Percentiles rank a stretch among this genome's conserved stretches.
These are phyloP conservation scores for Amblyjoppa fuscipennis DNA, from an alignment of 2,888 invertebrate genomes.

Conservation along the genomic window DNA sequence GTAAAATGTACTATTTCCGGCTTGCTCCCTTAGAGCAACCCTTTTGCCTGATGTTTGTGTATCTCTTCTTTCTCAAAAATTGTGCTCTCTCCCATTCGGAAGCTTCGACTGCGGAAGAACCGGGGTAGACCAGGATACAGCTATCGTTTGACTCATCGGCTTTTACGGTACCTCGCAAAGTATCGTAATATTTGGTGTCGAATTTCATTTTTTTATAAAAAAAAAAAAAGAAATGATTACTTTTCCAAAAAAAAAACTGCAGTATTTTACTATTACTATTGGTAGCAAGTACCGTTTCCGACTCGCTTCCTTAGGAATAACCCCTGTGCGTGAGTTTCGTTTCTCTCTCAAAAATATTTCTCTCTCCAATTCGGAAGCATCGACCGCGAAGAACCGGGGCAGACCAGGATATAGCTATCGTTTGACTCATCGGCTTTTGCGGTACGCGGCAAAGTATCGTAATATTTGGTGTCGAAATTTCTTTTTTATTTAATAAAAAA, in stretches of 20 bases:
- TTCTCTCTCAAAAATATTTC: neutral
- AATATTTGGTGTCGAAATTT: neutral
- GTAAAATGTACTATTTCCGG: conserved; percentile 12
- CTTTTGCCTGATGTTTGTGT: neutral
- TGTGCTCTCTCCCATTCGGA: conserved; percentile 19
- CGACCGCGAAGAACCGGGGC: conserved; percentile 52
- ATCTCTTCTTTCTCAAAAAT: neutral
- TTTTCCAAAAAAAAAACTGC: neutral
- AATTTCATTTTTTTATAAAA: neutral
- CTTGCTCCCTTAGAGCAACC: conserved; percentile 8
- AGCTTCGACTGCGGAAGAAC: conserved; percentile 54
- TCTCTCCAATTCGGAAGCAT: conserved; percentile 36
- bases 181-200: neutral
- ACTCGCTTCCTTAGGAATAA: neutral
- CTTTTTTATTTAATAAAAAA: no score
- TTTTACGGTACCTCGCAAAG: conserved; percentile 50
- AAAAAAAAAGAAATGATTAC: neutral
- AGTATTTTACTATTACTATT: neutral
- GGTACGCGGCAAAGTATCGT: conserved; percentile 24
- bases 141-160: conserved; percentile 67
- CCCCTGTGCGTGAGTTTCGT: conserved; percentile 11
- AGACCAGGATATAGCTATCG: conserved; percentile 52
- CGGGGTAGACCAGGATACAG: conserved; percentile 29
- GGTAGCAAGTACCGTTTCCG: conserved; percentile 15
- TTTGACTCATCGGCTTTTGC: conserved; percentile 65